Conservation (phyloP, 92 coral and sea anemone genomes). For the Parazoanthus atlanticus region DNA sequence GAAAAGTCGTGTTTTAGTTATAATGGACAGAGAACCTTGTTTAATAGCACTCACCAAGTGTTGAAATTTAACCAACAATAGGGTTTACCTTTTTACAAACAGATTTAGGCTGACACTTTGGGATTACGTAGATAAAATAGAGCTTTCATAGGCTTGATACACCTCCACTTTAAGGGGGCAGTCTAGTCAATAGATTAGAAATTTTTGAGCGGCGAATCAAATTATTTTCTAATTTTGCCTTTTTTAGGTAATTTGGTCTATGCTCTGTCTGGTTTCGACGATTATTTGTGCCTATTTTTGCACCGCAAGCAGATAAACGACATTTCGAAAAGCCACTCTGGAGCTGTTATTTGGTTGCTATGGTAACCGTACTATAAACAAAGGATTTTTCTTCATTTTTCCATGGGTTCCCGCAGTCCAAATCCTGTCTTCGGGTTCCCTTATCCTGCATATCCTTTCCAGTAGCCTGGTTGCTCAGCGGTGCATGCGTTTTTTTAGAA, state of each 20-base stretch:
- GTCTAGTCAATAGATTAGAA: too few species aligned
- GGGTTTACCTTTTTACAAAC: too few species aligned
- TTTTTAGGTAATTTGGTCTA: conserved; percentile 26
- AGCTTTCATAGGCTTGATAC: too few species aligned
- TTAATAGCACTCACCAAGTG: too few species aligned
- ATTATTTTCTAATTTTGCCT: conserved; percentile 18
- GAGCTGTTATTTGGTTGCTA: conserved; percentile 28
- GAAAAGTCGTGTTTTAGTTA: neutral
- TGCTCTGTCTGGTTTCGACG: conserved; percentile 39
- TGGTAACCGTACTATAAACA: conserved; percentile 26
- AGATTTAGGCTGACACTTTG: too few species aligned
- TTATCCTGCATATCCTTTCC: conserved; percentile 6
- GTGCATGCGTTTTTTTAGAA: conserved; percentile 6
- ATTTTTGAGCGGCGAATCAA: too few species aligned
- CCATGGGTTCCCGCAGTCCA: conserved; percentile 22
- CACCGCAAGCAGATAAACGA: conserved; percentile 26
- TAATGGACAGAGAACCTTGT: too few species aligned
- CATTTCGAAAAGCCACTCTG: conserved; percentile 31
- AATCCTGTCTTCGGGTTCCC: conserved; percentile 28
- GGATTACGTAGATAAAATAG: too few species aligned
- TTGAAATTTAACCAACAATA: too few species aligned
- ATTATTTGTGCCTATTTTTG: conserved; percentile 16
- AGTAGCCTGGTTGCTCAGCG: conserved; percentile 12
- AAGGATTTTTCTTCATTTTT: neutral
- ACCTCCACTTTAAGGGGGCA: too few species aligned